Conservation (phyloP, 1,140 invertebrate species). For the Drosophila eugracilis region DNA sequence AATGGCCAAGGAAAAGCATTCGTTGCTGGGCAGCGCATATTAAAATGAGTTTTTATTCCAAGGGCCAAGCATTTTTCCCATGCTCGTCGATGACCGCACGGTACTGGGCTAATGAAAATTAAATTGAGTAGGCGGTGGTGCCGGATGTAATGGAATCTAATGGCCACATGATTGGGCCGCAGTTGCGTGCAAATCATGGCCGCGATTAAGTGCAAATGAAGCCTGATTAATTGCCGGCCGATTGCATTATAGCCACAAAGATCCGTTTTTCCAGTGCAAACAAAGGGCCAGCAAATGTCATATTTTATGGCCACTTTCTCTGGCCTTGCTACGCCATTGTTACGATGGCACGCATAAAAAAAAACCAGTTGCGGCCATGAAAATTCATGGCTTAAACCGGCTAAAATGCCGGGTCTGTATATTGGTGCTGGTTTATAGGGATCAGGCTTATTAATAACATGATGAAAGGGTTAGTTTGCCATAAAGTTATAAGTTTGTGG, state of each 20-base stretch:
- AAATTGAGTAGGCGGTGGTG: slow-evolving; percentile 60
- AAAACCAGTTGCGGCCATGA: slow-evolving; percentile 50
- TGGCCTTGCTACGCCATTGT: slow-evolving; percentile 45
- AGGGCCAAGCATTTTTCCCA: too few species aligned
- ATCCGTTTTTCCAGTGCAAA: slow-evolving; percentile 57
- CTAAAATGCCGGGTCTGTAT: slow-evolving; percentile 45
- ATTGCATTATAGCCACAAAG: slow-evolving; percentile 24
- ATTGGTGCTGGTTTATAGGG: slow-evolving; percentile 8
- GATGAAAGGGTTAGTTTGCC: neutral
- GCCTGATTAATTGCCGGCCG: slow-evolving; percentile 73
- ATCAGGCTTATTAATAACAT: slow-evolving; percentile 7
- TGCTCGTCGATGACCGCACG: slow-evolving; percentile 32
- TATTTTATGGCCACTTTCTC: slow-evolving; percentile 52
- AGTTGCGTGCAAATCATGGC: slow-evolving; percentile 71
- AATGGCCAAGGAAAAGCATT: slow-evolving; percentile 22
- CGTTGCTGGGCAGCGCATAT: slow-evolving; percentile 63
- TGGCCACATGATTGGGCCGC: slow-evolving; percentile 23
- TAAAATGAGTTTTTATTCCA: slow-evolving; percentile 66
- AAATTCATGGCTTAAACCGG: slow-evolving; percentile 67
- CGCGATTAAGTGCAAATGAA: slow-evolving; percentile 78
- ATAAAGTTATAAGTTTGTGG: too few species aligned
- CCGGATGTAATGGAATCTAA: slow-evolving; percentile 34
- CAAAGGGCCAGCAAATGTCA: slow-evolving; percentile 70
- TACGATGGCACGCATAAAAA: slow-evolving; percentile 61
- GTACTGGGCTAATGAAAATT: slow-evolving; percentile 60